Percentiles rank a stretch among this genome's conserved stretches.
Conservation (phyloP, 92 coral and sea anemone genomes). For the Micromussa lordhowensis region DNA sequence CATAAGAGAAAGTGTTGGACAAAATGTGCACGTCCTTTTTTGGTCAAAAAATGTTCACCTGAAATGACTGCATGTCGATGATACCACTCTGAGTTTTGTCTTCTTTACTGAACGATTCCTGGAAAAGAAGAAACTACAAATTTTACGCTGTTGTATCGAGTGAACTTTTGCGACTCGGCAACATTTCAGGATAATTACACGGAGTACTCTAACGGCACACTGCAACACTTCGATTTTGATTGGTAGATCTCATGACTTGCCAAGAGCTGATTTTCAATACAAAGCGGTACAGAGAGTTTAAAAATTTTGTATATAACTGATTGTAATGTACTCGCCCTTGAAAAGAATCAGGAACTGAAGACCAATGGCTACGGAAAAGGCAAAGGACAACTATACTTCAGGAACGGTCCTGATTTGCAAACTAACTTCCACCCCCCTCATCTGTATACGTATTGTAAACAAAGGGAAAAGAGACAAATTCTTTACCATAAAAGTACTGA, state of each 20-base stretch:
- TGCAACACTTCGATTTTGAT: background rate
- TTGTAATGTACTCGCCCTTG: background rate
- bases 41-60: slow-evolving; percentile 28
- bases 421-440: background rate
- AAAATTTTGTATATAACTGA: background rate
- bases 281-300: background rate
- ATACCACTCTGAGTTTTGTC: slow-evolving; percentile 57
- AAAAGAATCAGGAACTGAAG: background rate
- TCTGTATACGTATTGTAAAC: background rate
- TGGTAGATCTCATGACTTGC: background rate
- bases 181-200: too few relatives aligned
- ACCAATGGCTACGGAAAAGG: too few relatives aligned
- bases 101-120: slow-evolving; percentile 47
- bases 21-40: background rate
- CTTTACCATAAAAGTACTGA: slow-evolving; percentile 30
- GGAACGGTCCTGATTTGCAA: background rate
- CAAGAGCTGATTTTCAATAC: background rate
- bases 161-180: too few relatives aligned
- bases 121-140: background rate
- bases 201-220: too few relatives aligned
- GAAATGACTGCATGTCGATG: slow-evolving; percentile 43
- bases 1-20: background rate
- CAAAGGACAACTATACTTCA: background rate
- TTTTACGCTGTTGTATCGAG: background rate
- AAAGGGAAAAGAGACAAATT: background rate